Evolutionary conservation across 2,113 vertebrate species (phyloP).

Genomic region (Perca fluviatilis): DNA sequence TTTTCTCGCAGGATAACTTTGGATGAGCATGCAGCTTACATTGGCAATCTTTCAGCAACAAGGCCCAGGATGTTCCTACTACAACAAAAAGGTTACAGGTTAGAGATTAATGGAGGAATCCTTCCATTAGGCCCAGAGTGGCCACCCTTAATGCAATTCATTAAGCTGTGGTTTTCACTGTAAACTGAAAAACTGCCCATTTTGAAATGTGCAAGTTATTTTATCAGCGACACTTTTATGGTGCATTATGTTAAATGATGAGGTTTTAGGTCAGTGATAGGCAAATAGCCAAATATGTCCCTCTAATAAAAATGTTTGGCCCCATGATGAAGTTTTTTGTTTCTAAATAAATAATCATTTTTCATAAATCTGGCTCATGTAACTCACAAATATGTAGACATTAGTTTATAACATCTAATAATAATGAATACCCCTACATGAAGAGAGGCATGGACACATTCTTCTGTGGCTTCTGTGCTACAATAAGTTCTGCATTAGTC

Average conservation of each 20-base stretch:
- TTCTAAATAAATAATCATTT: neutral
- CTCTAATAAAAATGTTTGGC: neutral
- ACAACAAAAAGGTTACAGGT: constrained; percentile 30
- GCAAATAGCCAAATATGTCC: neutral
- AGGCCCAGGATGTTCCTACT: neutral
- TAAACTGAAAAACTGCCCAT: neutral
- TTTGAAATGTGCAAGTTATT: constrained; percentile 1
- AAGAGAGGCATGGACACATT: neutral
- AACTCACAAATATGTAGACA: constrained; percentile 1
- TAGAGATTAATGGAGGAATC: neutral
- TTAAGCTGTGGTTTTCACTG: neutral
- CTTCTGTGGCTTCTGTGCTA: neutral
- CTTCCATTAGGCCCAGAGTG: neutral
- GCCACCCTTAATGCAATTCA: neutral
- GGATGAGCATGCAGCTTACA: neutral
- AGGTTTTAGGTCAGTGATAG: neutral
- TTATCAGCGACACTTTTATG: constrained; percentile 2
- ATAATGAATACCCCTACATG: neutral
- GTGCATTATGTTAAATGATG: neutral
- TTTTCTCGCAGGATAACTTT: constrained; percentile 20
- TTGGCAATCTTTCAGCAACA: constrained; percentile 27
- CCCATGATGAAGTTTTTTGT: neutral
- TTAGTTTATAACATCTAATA: neutral
- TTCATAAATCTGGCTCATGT: neutral
- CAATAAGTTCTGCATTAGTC: neutral